A percentile compares a stretch with the other conserved stretches of the same genome.
These are phyloP conservation scores for Rhagonycha lutea DNA, from an alignment of 2,888 invertebrate species.

Conservation along the genomic window DNA sequence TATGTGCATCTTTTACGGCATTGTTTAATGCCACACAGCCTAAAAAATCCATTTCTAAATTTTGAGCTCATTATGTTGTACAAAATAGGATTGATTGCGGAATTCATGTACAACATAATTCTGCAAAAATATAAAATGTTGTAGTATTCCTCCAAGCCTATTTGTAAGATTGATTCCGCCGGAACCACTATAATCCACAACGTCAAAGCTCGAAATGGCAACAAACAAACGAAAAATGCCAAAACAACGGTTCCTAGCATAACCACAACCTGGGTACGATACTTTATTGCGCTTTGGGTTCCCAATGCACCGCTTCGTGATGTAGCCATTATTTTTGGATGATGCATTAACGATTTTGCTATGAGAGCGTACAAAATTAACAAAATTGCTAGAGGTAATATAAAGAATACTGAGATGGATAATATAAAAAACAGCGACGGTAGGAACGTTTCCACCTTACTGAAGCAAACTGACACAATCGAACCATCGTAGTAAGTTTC, in stretches of 20 bases:
- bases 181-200: constrained; percentile 85
- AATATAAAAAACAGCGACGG: constrained; percentile 79
- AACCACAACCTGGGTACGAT: constrained; percentile 80
- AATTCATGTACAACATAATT: constrained; percentile 87
- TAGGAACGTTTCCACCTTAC: constrained; percentile 79
- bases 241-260: constrained; percentile 90
- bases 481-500: constrained; percentile 75
- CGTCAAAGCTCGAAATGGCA: constrained; percentile 87
- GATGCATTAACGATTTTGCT: constrained; percentile 80
- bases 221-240: constrained; percentile 86
- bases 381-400: constrained; percentile 79
- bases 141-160: constrained; percentile 82
- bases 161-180: constrained; percentile 61
- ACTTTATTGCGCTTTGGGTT: constrained; percentile 66
- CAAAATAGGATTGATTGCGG: constrained; percentile 88
- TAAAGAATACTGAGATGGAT: constrained; percentile 82
- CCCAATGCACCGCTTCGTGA: constrained; percentile 57
- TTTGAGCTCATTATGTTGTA: constrained; percentile 93
- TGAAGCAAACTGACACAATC: constrained; percentile 77
- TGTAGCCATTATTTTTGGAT: constrained; percentile 71
- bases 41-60: constrained; percentile 81
- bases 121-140: constrained; percentile 83
- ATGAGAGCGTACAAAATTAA: constrained; percentile 84
- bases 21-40: constrained; percentile 60
- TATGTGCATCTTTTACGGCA: constrained; percentile 51